phyloP scores from a whole-genome alignment of 2,113 vertebrate species.

The Eupsittula cactorum region DNA sequence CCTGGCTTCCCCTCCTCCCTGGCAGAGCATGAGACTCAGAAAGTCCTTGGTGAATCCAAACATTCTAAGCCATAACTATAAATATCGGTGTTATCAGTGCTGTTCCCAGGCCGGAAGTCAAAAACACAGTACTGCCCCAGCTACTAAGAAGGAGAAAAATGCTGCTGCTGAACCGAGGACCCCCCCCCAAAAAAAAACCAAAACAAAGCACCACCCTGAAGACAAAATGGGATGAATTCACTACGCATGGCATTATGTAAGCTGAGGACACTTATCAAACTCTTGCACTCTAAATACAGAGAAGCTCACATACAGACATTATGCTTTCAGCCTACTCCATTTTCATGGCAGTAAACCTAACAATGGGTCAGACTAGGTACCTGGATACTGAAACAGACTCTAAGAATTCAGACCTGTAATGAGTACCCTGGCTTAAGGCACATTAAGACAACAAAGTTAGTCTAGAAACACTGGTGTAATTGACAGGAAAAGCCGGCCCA shows the following conservation, averaged over 20 bases:
- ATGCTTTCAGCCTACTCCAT: background rate
- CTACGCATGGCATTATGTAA: background rate
- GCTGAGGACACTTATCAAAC: background rate
- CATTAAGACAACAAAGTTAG: background rate
- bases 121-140: too few relatives aligned
- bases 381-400: background rate
- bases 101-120: too few relatives aligned
- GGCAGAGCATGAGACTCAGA: too few relatives aligned
- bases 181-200: too few relatives aligned
- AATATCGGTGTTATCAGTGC: too few relatives aligned
- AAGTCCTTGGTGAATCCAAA: too few relatives aligned
- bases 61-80: too few relatives aligned
- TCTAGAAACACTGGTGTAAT: background rate
- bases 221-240: background rate
- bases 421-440: background rate
- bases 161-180: too few relatives aligned
- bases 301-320: background rate
- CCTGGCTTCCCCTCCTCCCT: too few relatives aligned
- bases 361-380: rapidly evolving
- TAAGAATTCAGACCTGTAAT: background rate
- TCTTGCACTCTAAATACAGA: background rate
- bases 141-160: too few relatives aligned
- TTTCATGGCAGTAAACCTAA: background rate
- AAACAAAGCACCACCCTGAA: background rate
- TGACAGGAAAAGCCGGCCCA: background rate